These are phyloP conservation scores for Lordiphosa fenestrarum DNA, from an alignment of 2,888 invertebrate genomes.

Conservation along the genomic window DNA sequence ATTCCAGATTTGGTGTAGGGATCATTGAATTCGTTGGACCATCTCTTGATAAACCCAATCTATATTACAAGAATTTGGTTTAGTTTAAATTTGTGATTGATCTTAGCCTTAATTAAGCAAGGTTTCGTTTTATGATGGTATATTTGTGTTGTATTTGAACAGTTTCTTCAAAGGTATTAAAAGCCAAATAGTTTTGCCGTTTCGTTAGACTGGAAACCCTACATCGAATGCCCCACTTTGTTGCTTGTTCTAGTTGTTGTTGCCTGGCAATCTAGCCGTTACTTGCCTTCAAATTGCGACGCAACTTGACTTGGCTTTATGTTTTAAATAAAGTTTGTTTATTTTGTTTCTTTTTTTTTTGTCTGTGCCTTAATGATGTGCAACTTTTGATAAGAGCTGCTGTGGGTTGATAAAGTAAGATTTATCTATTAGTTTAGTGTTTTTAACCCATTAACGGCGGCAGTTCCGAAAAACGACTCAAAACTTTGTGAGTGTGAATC, in stretches of 20 bases:
- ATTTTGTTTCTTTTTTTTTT: constrained; percentile 19
- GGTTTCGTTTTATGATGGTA: too few relatives aligned
- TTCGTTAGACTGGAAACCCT: constrained; percentile 1
- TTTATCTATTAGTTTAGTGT: constrained; percentile 55
- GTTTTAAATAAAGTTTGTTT: constrained; percentile 7
- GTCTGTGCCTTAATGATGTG: constrained; percentile 43
- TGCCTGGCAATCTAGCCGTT: constrained; percentile 14
- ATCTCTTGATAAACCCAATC: too few relatives aligned
- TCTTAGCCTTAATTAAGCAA: too few relatives aligned
- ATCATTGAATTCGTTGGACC: too few relatives aligned
- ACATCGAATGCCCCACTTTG: constrained; percentile 4
- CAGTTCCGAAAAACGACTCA: not conserved
- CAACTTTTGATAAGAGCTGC: constrained; percentile 50
- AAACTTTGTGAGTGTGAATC: not conserved
- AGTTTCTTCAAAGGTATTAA: too few relatives aligned
- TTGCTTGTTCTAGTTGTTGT: constrained; percentile 8
- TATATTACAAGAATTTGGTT: too few relatives aligned
- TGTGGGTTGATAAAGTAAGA: constrained; percentile 58
- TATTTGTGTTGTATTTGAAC: too few relatives aligned
- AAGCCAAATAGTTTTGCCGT: not conserved
- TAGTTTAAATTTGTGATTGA: too few relatives aligned
- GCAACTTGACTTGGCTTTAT: constrained; percentile 24
- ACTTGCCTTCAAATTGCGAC: constrained; percentile 42
- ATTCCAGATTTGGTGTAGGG: too few relatives aligned
- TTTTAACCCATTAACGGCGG: constrained; percentile 22